Evolutionary conservation across 2,797 vertebrate species (phyloP).

Genomic region (Periophthalmus magnuspinnatus): DNA sequence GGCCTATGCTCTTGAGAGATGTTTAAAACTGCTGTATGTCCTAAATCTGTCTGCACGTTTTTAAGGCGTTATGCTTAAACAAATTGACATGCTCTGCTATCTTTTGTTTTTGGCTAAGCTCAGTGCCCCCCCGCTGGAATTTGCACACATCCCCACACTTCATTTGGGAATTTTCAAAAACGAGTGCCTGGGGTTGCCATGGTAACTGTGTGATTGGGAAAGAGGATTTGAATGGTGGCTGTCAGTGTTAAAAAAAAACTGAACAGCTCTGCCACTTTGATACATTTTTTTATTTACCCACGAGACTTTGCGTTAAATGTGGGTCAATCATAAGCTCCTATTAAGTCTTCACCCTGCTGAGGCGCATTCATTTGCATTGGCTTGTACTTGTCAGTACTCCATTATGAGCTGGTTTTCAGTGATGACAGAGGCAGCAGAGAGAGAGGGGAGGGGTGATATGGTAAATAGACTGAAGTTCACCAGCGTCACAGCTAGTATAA

Average conservation of each 20-base stretch:
- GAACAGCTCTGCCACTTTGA: conserved; percentile 52
- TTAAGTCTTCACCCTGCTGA: conserved; percentile 69
- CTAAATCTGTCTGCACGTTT: not conserved
- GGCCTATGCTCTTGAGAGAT: not conserved
- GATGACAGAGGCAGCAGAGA: conserved; percentile 37
- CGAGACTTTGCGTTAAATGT: conserved; percentile 71
- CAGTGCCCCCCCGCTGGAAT: conserved; percentile 57
- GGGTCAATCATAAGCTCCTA: conserved; percentile 72
- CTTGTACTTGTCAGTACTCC: conserved; percentile 48
- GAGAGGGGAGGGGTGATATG: conserved; percentile 12
- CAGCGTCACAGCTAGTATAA: conserved; percentile 40
- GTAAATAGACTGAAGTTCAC: conserved; percentile 35
- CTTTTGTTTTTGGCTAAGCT: conserved; percentile 33
- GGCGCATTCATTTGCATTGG: conserved; percentile 67
- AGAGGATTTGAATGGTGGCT: conserved; percentile 67
- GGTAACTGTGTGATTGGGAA: conserved; percentile 72
- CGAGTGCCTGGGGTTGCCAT: conserved; percentile 67
- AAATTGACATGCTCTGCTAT: conserved; percentile 21
- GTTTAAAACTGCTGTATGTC: not conserved
- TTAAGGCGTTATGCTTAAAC: conserved; percentile 13
- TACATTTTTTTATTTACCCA: conserved; percentile 54
- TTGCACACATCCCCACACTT: conserved; percentile 52
- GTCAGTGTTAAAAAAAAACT: conserved; percentile 35
- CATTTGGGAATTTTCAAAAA: conserved; percentile 65
- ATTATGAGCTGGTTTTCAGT: conserved; percentile 52